Base-by-base conservation (phyloP, 2,797 vertebrate species). In the Cetoscarus ocellatus region DNA sequence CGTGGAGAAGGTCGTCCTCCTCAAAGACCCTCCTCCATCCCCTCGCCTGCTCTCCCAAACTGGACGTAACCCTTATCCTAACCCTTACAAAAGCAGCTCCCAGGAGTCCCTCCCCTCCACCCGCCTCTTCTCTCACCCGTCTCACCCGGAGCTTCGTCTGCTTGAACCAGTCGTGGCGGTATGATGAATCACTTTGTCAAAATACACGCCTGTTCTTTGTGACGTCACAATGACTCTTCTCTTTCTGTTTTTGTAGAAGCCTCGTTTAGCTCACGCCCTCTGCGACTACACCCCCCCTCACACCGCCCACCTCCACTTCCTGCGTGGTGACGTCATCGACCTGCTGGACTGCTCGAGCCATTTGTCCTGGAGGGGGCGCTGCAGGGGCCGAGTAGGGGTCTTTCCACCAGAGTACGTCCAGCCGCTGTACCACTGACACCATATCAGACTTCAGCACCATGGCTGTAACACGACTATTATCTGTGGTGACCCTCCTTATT, bases 341-440 rank as follows among this genome's bases (percentile, higher is more conserved):
- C 92, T 97, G 35, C 88, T 97, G 77, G 96, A 94, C 78, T 93
- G 88, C 83, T 93, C 93, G 0, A 88, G 95, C 47, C 85, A 95
- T 0, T 75, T 90, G 81, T 94, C 93, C 94, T 97, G 96, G 96
- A 94, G 82, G 38, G 97, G 96, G 14, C 93, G 87, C 83, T 89
- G 95, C 27, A 90, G 85, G 0, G 94, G 95, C 8, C 90, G 91
- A 0, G 60, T 94, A 0, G 96, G 96, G 38, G 73, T 96, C 73
- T 97, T 98, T 51, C 96, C 96, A 0, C 87, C 92, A 1, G 95
- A 92, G 72, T 94, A 92, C 0, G 95, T 97, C 36, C 95, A 94
- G n/a, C 93, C 93, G 0, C 68, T 92, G 18, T 78, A 86, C 67
- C 88, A 83, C 74, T 93, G 84, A 90, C 45, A 10, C 15, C 51